Evolutionary conservation across 2,113 vertebrate species (phyloP).

Genomic region (Charadrius vociferus): DNA sequence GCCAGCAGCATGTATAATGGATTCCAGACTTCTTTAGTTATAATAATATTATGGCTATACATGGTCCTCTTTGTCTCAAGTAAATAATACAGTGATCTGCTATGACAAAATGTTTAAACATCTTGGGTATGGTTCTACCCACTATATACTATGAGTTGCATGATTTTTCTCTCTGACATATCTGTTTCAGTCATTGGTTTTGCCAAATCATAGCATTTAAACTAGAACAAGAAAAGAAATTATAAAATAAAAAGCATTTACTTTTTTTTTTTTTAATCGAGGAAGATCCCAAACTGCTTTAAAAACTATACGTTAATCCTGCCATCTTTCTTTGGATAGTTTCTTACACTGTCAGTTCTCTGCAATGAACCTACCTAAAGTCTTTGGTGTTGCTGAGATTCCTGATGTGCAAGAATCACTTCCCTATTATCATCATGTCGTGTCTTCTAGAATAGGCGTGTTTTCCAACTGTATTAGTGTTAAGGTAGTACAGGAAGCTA

Average conservation of each 20-base stretch:
- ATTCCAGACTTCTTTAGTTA: conserved; percentile 23
- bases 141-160: background rate
- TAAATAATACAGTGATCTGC: conserved; percentile 14
- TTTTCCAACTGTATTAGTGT: background rate
- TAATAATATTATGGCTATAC: conserved; percentile 30
- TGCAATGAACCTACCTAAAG: background rate
- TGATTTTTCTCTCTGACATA: background rate
- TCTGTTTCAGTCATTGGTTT: background rate
- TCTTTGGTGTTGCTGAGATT: background rate
- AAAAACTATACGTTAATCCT: background rate
- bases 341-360: background rate
- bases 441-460: background rate
- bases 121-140: background rate
- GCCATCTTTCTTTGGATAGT: background rate
- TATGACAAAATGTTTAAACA: background rate
- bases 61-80: conserved; percentile 18
- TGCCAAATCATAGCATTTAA: background rate
- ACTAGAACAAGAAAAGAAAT: background rate
- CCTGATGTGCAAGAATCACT: background rate
- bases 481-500: background rate
- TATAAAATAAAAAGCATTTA: background rate
- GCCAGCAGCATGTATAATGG: background rate
- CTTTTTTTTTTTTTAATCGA: background rate
- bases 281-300: background rate
- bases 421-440: background rate